These are phyloP conservation scores for Gyrodactylus salaris DNA, from an alignment of 1,140 invertebrate species.

Conservation along the genomic window DNA sequence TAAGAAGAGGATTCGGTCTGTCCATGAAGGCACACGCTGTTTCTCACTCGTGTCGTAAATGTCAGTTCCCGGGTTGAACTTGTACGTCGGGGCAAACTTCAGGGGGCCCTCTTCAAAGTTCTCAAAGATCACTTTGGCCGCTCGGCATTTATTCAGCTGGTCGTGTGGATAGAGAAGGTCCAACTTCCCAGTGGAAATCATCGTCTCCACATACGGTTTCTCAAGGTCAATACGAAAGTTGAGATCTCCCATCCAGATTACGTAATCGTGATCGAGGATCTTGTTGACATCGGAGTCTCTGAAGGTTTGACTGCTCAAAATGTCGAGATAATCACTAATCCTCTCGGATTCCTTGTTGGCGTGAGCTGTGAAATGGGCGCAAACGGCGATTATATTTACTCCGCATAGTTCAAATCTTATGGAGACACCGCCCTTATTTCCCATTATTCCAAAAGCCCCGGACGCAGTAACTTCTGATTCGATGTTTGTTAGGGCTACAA, in stretches of 20 bases:
- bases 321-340: constrained; percentile 79
- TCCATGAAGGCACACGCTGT: constrained; percentile 65
- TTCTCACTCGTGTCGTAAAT: constrained; percentile 99
- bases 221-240: constrained; percentile 87
- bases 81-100: constrained; percentile 77
- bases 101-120: constrained; percentile 68
- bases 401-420: constrained; percentile 59
- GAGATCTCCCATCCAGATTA: constrained; percentile 98
- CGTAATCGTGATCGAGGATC: constrained; percentile 68
- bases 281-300: constrained; percentile 5
- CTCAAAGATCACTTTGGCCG: constrained; percentile 42
- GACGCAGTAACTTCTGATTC: not conserved
- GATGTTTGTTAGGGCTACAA: not conserved
- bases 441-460: constrained; percentile 33
- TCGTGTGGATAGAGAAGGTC: constrained; percentile 43
- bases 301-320: constrained; percentile 58
- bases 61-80: constrained; percentile 90
- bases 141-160: constrained; percentile 30
- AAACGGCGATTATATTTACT: constrained; percentile 78
- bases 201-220: constrained; percentile 60
- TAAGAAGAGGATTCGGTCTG: constrained; percentile 49
- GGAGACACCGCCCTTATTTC: constrained; percentile 76
- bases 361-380: constrained; percentile 89
- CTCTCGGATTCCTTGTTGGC: constrained; percentile 72
- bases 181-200: constrained; percentile 41